phyloP scores from a whole-genome alignment of 2,113 vertebrate species.

The Ciconia maguari region DNA sequence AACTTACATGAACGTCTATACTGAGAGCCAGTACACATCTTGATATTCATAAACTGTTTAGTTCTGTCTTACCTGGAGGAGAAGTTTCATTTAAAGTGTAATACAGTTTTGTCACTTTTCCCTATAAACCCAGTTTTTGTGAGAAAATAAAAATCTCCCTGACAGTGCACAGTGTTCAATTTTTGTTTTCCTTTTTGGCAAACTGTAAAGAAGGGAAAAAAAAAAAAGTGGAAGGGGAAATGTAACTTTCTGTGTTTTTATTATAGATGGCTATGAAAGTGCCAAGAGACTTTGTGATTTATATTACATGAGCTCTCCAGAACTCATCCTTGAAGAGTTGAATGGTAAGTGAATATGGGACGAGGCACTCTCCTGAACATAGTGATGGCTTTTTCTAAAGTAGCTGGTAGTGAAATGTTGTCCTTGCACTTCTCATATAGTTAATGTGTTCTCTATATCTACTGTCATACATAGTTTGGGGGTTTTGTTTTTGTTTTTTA shows the following conservation, averaged over 20 bases:
- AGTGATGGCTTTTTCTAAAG: neutral
- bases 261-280: conserved; percentile 93
- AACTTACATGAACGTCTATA: neutral
- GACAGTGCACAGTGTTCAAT: neutral
- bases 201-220: neutral
- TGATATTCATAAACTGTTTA: neutral
- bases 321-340: conserved; percentile 87
- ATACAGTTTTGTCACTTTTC: neutral
- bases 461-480: neutral
- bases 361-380: neutral
- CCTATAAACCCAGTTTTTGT: neutral
- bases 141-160: neutral
- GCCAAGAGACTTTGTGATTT: conserved; percentile 93
- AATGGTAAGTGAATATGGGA: conserved; percentile 78
- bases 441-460: neutral
- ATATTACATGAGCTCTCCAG: conserved; percentile 95
- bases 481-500: too few relatives aligned
- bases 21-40: neutral
- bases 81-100: neutral
- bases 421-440: neutral
- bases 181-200: neutral
- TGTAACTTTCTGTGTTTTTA: conserved; percentile 19
- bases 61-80: neutral
- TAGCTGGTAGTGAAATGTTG: neutral
- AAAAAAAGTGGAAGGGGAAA: neutral